Percentiles rank a stretch among this genome's conserved stretches.
phyloP scores from a whole-genome alignment of 2,113 vertebrate genomes.

The Epinephelus fuscoguttatus region DNA sequence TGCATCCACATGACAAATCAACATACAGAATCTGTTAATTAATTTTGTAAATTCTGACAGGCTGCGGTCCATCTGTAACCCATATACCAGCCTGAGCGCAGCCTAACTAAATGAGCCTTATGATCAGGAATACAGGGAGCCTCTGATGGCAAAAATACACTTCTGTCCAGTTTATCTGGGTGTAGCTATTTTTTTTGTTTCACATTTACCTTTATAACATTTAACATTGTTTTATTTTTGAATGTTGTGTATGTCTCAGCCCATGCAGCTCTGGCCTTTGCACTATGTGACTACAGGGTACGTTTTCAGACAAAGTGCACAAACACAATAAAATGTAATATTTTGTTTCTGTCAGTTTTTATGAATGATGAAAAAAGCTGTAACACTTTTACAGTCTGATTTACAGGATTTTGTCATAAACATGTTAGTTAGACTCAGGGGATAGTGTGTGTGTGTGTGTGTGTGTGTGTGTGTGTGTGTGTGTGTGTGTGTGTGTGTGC shows the following conservation, averaged over 20 bases:
- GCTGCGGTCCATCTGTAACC: background rate
- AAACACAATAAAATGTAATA: background rate
- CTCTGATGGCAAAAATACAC: slow-evolving; percentile 35
- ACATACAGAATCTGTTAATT: background rate
- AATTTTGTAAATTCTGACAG: background rate
- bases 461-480: background rate
- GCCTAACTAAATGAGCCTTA: slow-evolving; percentile 50
- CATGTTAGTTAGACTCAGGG: slow-evolving; percentile 51
- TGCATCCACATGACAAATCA: background rate
- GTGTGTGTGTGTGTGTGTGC: background rate
- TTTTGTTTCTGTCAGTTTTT: slow-evolving; percentile 1
- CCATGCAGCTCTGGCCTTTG: slow-evolving; percentile 62
- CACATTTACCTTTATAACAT: background rate
- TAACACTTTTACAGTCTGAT: background rate
- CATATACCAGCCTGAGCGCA: background rate
- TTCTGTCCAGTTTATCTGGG: background rate
- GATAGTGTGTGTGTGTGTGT: slow-evolving; percentile 6
- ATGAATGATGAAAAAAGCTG: background rate
- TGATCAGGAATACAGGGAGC: slow-evolving; percentile 60
- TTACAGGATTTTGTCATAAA: background rate
- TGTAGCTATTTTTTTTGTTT: slow-evolving; percentile 13
- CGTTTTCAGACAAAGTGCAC: slow-evolving; percentile 9
- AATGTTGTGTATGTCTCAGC: slow-evolving; percentile 10
- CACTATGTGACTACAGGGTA: slow-evolving; percentile 76
- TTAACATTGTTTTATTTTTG: background rate